Conservation (phyloP, 2,797 vertebrate genomes). For the Lepidocolaptes lacrymiger region DNA sequence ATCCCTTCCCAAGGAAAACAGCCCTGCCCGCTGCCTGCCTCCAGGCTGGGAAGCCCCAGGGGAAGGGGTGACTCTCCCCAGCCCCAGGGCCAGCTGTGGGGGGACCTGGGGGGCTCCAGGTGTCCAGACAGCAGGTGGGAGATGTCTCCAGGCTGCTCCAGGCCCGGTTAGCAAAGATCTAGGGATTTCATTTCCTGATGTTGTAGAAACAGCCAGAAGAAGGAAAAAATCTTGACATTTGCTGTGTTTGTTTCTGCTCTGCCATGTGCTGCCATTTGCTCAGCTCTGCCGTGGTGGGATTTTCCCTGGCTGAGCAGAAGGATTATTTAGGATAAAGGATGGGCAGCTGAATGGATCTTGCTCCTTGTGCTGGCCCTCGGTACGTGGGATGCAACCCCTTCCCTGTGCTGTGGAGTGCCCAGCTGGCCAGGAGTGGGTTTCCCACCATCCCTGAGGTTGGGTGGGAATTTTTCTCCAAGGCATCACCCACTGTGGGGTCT, state of each 20-base stretch:
- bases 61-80: background rate
- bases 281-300: background rate
- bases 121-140: background rate
- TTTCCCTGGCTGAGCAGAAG: constrained; percentile 28
- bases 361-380: background rate
- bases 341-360: background rate
- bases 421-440: background rate
- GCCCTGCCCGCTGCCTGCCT: background rate
- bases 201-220: background rate
- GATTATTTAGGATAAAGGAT: constrained; percentile 34
- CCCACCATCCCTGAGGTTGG: background rate
- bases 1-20: background rate
- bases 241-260: background rate
- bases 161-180: background rate
- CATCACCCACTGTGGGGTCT: background rate
- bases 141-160: background rate
- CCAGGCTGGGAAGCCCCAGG: background rate
- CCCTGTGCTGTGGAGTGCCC: background rate
- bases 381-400: background rate
- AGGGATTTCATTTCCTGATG: background rate
- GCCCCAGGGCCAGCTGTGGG: background rate
- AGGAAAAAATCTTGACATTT: constrained; percentile 22
- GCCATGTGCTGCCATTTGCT: constrained; percentile 23
- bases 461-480: background rate
- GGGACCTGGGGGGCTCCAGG: background rate